Base-by-base conservation (phyloP, 2,113 vertebrate species). In the Leptodactylus fuscus region DNA sequence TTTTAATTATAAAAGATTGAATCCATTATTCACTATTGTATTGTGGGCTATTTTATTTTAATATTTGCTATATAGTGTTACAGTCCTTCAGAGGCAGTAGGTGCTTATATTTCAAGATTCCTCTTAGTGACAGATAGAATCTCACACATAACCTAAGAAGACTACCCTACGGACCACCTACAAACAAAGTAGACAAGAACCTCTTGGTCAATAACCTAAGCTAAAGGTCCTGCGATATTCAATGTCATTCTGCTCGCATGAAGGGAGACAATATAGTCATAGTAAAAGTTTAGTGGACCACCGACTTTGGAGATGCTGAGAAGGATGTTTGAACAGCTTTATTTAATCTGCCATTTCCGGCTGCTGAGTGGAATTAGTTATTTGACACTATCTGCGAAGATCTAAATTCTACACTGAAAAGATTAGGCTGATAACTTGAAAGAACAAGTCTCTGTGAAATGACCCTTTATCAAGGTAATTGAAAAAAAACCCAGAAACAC, bases 291-390 rank as follows among this genome's bases (percentile, higher is more conserved):
- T 80, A 81, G 49, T 9, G 53, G 77, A 80, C 76, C 84, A 73
- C 84, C 76, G 53, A 55, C 62, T 81, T 79, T 81, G 76, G 49
- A 34, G 32, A 81, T 69, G 67, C 46, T 67, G 34, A 20, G 58
- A 79, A 80, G 76, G 84, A 85, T 85, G 85, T 89, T 88, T 87
- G 86, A 88, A 90, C 89, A 92, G 75, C 82, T 85, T 89, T 88
- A 88, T 87, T 89, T 89, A 90, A 88, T 88, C 89, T 88, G 83
- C 85, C 88, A 88, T 88, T 91, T 88, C 88, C 86, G 85, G 81
- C 84, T 83, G 83, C 86, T 87, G 83, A 83, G 86, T 83, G 87
- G 89, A 90, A 88, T 88, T 89, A 87, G 89, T 90, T 89, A 90
- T 89, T 82, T 89, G 88, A 91, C 88, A 88, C 89, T 91, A 87